Percentiles rank a stretch among this genome's conserved stretches.
These are phyloP conservation scores for Lytechinus variegatus DNA, from an alignment of 35 echinoderm and acorn worm species.

Conservation along the genomic window DNA sequence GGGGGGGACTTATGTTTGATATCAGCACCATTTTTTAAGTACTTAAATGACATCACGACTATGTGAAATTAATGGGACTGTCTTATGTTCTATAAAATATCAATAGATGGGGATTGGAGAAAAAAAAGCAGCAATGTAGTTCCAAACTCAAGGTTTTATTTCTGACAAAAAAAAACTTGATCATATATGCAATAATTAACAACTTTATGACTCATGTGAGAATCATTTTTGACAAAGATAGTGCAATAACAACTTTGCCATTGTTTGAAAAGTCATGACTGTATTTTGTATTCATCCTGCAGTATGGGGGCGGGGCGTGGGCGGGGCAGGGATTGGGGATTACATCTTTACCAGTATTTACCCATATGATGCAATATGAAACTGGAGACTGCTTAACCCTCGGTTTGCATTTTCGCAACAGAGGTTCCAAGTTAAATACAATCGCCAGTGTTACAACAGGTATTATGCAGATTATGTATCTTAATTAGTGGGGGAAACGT, in stretches of 20 bases:
- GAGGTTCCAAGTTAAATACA: neutral
- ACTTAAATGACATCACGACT: no score
- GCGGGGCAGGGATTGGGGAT: neutral
- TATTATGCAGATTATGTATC: neutral
- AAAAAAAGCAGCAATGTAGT: neutral
- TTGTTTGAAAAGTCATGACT: neutral
- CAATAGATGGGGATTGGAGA: neutral
- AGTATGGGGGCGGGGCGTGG: neutral
- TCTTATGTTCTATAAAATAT: neutral
- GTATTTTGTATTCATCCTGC: neutral
- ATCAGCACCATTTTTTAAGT: no score
- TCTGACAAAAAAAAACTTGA: neutral
- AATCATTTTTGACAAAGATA: neutral
- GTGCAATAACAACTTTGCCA: constrained; percentile 18
- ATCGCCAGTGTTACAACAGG: neutral
- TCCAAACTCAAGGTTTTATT: neutral
- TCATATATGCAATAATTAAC: neutral
- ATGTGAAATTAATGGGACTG: neutral
- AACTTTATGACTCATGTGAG: neutral
- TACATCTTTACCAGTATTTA: neutral
- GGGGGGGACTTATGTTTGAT: no score
- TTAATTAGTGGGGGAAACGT: neutral
- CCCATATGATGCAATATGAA: neutral
- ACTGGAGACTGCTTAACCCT: neutral
- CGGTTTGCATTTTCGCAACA: neutral